Base-by-base conservation (phyloP, 2,113 vertebrate species). In the Eupsittula cactorum region DNA sequence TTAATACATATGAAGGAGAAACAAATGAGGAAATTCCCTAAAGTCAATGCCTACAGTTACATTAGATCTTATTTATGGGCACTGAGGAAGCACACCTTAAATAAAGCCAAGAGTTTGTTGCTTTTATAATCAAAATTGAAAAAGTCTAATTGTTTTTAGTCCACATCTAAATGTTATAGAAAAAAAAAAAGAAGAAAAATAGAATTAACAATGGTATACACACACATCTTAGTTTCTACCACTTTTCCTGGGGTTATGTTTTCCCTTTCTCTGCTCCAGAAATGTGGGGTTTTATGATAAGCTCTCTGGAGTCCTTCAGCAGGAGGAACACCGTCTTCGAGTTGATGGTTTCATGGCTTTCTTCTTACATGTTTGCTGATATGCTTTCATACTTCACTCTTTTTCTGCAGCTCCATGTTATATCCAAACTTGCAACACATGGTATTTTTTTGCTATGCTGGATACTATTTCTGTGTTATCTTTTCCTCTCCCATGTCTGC, bases 311-410 rank as follows among this genome's bases (percentile, higher is more conserved):
- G 25, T 50, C 17, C 25, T 11, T 65, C 27, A 60, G 6, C 1
- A 0, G 0, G 15, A 46, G 33, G 33, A 90, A 5, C 1, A 37
- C 3, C 0, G 0, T 44, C 16, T 63, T 55, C 0, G 0, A 14
- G 2, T 25, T 59, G 16, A 46, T 29, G 10, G 13, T 68, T 89
- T 57, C 2, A 1, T 47, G 17, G 3, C 1, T 1, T 79, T 31
- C 12, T 70, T 55, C 39, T 52, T 53, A 14, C 5, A 4, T 13
- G 6, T 42, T 92, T 91, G 3, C 12, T 91, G 11, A 33, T 10
- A 8, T 5, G 2, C 11, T 90, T 87, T 64, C n/a, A 12, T 18
- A 50, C 5, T 11, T 86, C 7, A 8, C 12, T 76, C 41, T 67
- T 89, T 71, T 1, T 87, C 27, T 84, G 10, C 42, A 82, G 33